Conservation (phyloP, 2,888 invertebrate species). For the Synanthedon formicaeformis region DNA sequence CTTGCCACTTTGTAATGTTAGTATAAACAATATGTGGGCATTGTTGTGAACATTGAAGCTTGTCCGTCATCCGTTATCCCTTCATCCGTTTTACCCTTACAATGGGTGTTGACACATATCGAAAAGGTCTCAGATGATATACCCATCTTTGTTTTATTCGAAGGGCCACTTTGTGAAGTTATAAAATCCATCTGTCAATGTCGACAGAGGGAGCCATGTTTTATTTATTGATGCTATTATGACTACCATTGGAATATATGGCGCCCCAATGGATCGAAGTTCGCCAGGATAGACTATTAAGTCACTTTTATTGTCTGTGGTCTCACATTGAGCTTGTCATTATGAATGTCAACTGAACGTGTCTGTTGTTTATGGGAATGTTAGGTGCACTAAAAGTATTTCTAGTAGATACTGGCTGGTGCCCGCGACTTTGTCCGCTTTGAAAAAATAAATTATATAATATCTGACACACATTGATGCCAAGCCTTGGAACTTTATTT, state of each 20-base stretch:
- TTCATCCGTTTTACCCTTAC: too few species aligned
- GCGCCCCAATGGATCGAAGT: not conserved
- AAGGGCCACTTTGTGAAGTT: slow-evolving; percentile 2
- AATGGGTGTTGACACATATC: not conserved
- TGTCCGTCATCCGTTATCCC: too few species aligned
- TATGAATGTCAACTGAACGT: not conserved
- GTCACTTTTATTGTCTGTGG: not conserved
- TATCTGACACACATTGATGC: too few species aligned
- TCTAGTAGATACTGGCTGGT: too few species aligned
- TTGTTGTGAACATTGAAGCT: too few species aligned
- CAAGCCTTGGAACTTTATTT: too few species aligned
- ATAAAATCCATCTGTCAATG: slow-evolving; percentile 29
- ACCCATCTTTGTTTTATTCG: not conserved
- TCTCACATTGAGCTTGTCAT: not conserved
- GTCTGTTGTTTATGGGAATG: too few species aligned
- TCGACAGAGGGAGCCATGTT: slow-evolving; percentile 20
- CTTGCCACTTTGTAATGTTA: too few species aligned
- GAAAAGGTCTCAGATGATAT: not conserved
- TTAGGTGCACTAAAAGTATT: too few species aligned
- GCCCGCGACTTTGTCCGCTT: too few species aligned
- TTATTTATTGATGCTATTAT: slow-evolving; percentile 22
- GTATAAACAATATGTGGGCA: too few species aligned
- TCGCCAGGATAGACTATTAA: not conserved
- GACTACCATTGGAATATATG: not conserved
- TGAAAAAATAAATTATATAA: too few species aligned